Conservation (phyloP, 2,888 invertebrate species). For the Eupithecia vulgata region DNA sequence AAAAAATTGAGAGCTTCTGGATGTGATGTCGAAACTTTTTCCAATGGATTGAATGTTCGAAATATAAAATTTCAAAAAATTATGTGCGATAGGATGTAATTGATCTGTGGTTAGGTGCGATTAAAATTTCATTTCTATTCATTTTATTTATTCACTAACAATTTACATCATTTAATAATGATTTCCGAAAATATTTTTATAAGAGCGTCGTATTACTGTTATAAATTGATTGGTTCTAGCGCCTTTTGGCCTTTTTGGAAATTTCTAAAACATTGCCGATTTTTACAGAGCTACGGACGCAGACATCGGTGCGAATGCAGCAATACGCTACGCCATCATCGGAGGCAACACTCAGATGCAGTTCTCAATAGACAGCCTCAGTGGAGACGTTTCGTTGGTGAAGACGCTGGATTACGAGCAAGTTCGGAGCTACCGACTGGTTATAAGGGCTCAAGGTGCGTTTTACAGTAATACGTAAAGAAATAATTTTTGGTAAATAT, state of each 20-base stretch:
- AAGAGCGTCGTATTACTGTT: no score
- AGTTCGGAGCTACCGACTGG: conserved; percentile 92
- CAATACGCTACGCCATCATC: conserved; percentile 96
- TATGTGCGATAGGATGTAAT: not conserved
- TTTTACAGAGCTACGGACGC: conserved; percentile 91
- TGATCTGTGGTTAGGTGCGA: no score
- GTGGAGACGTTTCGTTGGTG: conserved; percentile 94
- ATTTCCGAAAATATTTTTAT: not conserved
- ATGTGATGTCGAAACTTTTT: not conserved
- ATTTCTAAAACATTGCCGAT: conserved; percentile 31
- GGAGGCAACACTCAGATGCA: conserved; percentile 97
- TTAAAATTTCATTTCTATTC: no score
- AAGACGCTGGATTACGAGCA: conserved; percentile 96
- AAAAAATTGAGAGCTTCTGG: not conserved
- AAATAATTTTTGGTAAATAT: no score
- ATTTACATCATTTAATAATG: no score
- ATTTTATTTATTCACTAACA: no score
- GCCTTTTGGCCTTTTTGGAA: not conserved
- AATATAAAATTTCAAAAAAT: not conserved
- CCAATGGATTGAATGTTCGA: not conserved
- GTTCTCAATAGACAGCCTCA: conserved; percentile 96
- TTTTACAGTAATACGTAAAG: not conserved
- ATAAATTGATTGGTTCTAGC: not conserved
- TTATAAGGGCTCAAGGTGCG: conserved; percentile 93
- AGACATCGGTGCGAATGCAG: conserved; percentile 96